phyloP scores from a whole-genome alignment of 2,113 vertebrate species.

The Rhipidura dahli region DNA sequence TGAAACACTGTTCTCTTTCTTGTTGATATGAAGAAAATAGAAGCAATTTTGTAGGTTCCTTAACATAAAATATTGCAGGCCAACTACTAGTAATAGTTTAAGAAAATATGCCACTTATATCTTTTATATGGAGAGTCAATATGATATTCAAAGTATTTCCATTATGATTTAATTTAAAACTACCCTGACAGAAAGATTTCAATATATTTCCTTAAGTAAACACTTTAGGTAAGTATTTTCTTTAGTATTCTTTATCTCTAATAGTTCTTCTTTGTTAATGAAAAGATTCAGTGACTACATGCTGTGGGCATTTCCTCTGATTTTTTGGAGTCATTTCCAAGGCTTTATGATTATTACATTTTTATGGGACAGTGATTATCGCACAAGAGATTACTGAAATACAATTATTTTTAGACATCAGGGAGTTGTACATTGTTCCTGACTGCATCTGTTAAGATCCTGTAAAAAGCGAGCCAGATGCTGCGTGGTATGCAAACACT shows the following conservation, averaged over 20 bases:
- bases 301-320: neutral
- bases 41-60: neutral
- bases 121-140: neutral
- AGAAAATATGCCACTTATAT: neutral
- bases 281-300: neutral
- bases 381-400: neutral
- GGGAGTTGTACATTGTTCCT: constrained; percentile 13
- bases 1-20: neutral
- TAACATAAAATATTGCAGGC: neutral
- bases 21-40: neutral
- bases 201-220: neutral
- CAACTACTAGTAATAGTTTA: neutral
- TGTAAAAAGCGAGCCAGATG: constrained; percentile 44
- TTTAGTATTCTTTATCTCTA: neutral
- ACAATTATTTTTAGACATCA: constrained; percentile 39
- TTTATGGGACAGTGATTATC: neutral
- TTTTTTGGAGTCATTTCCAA: neutral
- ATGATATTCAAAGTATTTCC: neutral
- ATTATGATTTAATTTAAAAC: neutral
- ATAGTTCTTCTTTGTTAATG: neutral
- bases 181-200: neutral
- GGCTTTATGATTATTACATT: neutral
- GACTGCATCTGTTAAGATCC: constrained; percentile 36
- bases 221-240: neutral
- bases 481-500: constrained; percentile 36